These are phyloP conservation scores for Masnerella sp. DNA, from an alignment of 2,888 invertebrate species.

Conservation along the genomic window DNA sequence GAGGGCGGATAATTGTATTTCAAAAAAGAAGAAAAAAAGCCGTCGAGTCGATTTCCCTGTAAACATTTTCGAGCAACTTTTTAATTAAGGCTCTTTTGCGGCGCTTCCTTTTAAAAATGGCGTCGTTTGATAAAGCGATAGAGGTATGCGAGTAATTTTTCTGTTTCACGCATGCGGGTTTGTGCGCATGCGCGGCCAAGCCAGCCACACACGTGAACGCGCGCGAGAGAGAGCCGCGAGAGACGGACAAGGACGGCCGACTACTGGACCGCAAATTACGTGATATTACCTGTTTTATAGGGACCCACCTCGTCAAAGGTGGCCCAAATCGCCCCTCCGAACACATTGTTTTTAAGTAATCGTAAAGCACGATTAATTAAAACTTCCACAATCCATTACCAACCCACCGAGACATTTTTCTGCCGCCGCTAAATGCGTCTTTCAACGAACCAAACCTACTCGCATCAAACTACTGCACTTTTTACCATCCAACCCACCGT, in stretches of 20 bases:
- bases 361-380: conserved; percentile 19
- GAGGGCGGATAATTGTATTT: too few species aligned
- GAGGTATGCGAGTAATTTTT: not conserved
- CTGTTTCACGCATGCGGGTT: not conserved
- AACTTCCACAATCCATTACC: conserved; percentile 10
- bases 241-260: conserved; percentile 13
- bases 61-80: too few species aligned
- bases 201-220: conserved; percentile 11
- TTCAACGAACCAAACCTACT: too few species aligned
- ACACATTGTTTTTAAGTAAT: conserved; percentile 10
- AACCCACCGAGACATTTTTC: too few species aligned
- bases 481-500: too few species aligned
- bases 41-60: too few species aligned
- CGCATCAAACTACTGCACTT: too few species aligned
- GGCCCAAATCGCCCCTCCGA: conserved; percentile 26
- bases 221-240: not conserved
- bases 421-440: too few species aligned
- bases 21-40: too few species aligned
- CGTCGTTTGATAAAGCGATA: not conserved
- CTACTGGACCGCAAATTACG: conserved; percentile 37
- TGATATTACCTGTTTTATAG: conserved; percentile 41
- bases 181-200: conserved; percentile 15
- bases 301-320: conserved; percentile 25
- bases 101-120: too few species aligned
- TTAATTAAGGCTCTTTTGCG: too few species aligned